These are phyloP conservation scores for Lycorma delicatula DNA, from an alignment of 1,140 invertebrate species.

Conservation along the genomic window DNA sequence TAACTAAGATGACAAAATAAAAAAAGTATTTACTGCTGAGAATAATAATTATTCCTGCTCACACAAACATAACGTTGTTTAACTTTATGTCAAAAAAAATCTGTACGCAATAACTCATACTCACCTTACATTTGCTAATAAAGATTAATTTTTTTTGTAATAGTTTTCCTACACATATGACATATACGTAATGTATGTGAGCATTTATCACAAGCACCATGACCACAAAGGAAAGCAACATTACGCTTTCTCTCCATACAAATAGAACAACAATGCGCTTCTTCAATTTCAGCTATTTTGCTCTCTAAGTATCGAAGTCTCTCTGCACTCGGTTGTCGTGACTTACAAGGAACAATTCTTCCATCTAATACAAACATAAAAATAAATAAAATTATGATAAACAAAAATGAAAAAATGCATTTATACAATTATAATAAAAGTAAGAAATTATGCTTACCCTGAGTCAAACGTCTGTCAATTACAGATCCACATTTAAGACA, in stretches of 20 bases:
- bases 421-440: no score
- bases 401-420: no score
- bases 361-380: constrained; percentile 38
- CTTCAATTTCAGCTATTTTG: constrained; percentile 81
- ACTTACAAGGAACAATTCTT: constrained; percentile 40
- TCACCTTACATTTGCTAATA: constrained; percentile 40
- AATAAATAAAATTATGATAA: constrained; percentile 16
- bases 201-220: constrained; percentile 76
- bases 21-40: no score
- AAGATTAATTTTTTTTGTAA: constrained; percentile 80
- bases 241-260: constrained; percentile 71
- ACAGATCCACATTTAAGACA: constrained; percentile 58
- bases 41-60: no score
- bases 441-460: constrained; percentile 25
- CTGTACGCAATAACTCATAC: no score
- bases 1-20: no score
- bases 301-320: constrained; percentile 68
- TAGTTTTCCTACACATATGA: constrained; percentile 87
- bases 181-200: constrained; percentile 72
- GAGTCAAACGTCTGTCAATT: constrained; percentile 45
- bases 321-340: constrained; percentile 50
- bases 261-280: constrained; percentile 67
- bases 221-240: constrained; percentile 82
- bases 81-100: no score
- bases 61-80: no score